Evolutionary conservation across 2,113 vertebrate genomes (phyloP), one percentile per base, ranked within the genome.

Genomic region (Synchiropus splendidus): DNA sequence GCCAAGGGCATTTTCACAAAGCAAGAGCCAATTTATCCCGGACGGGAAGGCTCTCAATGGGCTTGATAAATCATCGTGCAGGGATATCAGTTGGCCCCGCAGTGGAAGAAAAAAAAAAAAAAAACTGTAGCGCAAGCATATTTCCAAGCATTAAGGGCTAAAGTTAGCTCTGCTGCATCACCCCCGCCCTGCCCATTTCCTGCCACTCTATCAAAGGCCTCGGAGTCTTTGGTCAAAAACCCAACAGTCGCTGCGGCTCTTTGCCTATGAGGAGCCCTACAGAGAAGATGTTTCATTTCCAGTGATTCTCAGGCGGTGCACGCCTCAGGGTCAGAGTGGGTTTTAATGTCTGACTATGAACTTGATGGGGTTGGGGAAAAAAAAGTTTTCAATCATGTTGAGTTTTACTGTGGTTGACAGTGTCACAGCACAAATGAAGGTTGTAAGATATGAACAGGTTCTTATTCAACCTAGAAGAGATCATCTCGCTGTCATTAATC

Each of bases 251-350:
- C 50, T 62, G 41, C 13, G 54, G 54, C 63, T 47, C 45, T 33
- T 55, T 56, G 74, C 61, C 69, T 63, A 66, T 42, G 58, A 74
- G 71, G 50, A 57, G 68, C 72, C 67, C 67, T 42, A 12, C 50
- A 79, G 73, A 79, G 81, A 77, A 77, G 82, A 82, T 85, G 79
- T 84, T 86, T 83, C 68, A 81, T 81, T 85, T 83, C 82, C 74
- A 73, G 81, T 79, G 75, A 75, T 58, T 72, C 64, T 56, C 67
- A 46, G 70, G 55, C 60, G 53, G 50, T 21, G 46, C 48, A 43
- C 1, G 67, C 70, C 61, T 51, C 48, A 30, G 72, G 68, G 68
- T 53, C 38, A 6, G 39, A 48, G 40, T 57, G 36, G 56, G 42
- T 52, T 44, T 49, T 16, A 35, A 48, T 48, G 32, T 10, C 21